Conservation (phyloP, 2,888 invertebrate genomes). For the Chymomyza fuscimana region DNA sequence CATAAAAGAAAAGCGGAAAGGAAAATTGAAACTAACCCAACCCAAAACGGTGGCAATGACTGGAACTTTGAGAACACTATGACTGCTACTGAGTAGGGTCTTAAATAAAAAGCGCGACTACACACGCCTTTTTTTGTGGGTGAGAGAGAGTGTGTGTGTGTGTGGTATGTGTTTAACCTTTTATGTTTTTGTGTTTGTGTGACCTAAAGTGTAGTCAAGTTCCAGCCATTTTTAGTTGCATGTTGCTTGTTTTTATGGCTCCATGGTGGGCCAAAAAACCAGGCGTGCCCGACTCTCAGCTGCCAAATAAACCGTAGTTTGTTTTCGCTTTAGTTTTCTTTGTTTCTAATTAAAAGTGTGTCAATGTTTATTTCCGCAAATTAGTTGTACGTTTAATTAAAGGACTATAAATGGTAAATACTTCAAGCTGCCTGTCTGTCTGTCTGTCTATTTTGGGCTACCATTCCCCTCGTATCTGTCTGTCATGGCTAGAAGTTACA, state of each 20-base stretch:
- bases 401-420: slow-evolving; percentile 15
- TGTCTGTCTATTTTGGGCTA: background rate
- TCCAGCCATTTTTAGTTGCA: background rate
- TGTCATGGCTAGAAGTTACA: background rate
- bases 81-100: background rate
- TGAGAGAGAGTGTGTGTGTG: slow-evolving; percentile 17
- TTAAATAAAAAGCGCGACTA: background rate
- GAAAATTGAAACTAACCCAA: slow-evolving; percentile 73
- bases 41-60: slow-evolving; percentile 52
- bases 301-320: slow-evolving; percentile 25
- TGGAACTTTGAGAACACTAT: background rate
- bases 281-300: slow-evolving; percentile 49
- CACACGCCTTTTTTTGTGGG: slow-evolving; percentile 26
- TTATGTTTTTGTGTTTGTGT: slow-evolving; percentile 21
- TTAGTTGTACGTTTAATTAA: slow-evolving; percentile 59
- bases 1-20: slow-evolving; percentile 49
- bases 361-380: slow-evolving; percentile 75
- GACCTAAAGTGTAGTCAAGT: slow-evolving; percentile 3
- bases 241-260: slow-evolving; percentile 10
- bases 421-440: slow-evolving; percentile 8
- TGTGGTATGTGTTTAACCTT: slow-evolving; percentile 2
- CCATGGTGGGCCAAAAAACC: slow-evolving; percentile 2
- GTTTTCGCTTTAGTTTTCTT: slow-evolving; percentile 9
- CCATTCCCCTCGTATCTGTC: background rate
- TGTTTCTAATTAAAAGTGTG: slow-evolving; percentile 76